A percentile compares a stretch with the other conserved stretches of the same genome.
Conservation (phyloP, 2,113 vertebrate genomes). For the Dinomys branickii region DNA sequence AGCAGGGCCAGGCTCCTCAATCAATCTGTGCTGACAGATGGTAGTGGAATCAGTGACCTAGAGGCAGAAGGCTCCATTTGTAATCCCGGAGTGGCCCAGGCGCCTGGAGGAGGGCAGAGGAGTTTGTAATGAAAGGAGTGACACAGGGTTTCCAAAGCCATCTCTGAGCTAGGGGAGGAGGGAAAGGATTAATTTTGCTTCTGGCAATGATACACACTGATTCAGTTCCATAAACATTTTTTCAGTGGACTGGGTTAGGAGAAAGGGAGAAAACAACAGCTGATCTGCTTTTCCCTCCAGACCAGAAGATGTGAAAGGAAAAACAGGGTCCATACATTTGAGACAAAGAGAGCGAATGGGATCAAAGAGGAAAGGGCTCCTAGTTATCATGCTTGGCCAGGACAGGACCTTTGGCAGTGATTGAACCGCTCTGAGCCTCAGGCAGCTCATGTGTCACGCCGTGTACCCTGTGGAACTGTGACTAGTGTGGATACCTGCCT, state of each 20-base stretch:
- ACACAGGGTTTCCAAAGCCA: slow-evolving; percentile 64
- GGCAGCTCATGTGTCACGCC: background rate
- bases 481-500: background rate
- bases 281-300: background rate
- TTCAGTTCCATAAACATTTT: slow-evolving; percentile 64
- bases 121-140: slow-evolving; percentile 74
- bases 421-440: background rate
- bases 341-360: background rate
- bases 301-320: background rate
- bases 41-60: slow-evolving; percentile 75
- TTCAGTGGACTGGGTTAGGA: background rate
- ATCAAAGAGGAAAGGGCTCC: background rate
- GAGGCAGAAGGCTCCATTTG: slow-evolving; percentile 78
- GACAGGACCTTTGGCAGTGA: background rate
- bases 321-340: background rate
- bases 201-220: slow-evolving; percentile 68
- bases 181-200: slow-evolving; percentile 59
- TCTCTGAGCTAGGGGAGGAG: slow-evolving; percentile 38
- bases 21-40: slow-evolving; percentile 76
- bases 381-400: background rate
- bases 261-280: background rate
- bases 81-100: slow-evolving; percentile 73
- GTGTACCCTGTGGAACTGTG: background rate
- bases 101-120: slow-evolving; percentile 65
- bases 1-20: slow-evolving; percentile 74